phyloP scores from a whole-genome alignment of 2,888 invertebrate genomes.

The Aromia moschata region DNA sequence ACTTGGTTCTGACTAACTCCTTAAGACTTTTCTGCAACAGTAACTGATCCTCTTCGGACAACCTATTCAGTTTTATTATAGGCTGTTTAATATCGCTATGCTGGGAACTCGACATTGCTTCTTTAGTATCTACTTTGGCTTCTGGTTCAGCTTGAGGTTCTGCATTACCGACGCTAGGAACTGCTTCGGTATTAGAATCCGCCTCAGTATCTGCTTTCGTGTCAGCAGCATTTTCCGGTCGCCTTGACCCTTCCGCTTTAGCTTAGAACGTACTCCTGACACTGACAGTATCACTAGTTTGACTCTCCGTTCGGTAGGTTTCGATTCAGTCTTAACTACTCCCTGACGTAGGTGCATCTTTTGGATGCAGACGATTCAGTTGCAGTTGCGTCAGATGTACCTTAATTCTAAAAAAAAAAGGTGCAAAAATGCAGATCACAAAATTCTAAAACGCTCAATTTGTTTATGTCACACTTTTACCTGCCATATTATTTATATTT shows the following conservation, averaged over 20 bases:
- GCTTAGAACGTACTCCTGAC: constrained; percentile 22
- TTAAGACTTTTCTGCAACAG: constrained; percentile 72
- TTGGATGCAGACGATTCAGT: constrained; percentile 1
- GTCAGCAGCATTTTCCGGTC: neutral
- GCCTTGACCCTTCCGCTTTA: constrained; percentile 18
- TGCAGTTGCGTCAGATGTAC: neutral
- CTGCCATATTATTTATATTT: too few relatives aligned
- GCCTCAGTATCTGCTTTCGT: neutral
- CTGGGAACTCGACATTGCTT: constrained; percentile 4
- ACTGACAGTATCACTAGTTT: constrained; percentile 18
- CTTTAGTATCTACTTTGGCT: constrained; percentile 5
- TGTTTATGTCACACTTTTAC: too few relatives aligned
- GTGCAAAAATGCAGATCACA: too few relatives aligned
- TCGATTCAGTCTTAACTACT: constrained; percentile 30
- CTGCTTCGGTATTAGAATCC: neutral
- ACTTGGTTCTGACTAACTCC: constrained; percentile 72
- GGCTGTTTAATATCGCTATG: constrained; percentile 64
- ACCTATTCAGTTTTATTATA: constrained; percentile 70
- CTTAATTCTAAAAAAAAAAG: neutral
- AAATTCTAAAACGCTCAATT: too few relatives aligned
- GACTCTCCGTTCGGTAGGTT: constrained; percentile 23
- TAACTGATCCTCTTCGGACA: constrained; percentile 64
- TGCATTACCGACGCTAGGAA: neutral
- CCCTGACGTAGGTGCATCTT: constrained; percentile 22
- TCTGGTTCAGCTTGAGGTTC: constrained; percentile 13